These are phyloP conservation scores for Apostichopus leukothele DNA, from an alignment of 53 echinoderm and acorn worm species.

Conservation along the genomic window DNA sequence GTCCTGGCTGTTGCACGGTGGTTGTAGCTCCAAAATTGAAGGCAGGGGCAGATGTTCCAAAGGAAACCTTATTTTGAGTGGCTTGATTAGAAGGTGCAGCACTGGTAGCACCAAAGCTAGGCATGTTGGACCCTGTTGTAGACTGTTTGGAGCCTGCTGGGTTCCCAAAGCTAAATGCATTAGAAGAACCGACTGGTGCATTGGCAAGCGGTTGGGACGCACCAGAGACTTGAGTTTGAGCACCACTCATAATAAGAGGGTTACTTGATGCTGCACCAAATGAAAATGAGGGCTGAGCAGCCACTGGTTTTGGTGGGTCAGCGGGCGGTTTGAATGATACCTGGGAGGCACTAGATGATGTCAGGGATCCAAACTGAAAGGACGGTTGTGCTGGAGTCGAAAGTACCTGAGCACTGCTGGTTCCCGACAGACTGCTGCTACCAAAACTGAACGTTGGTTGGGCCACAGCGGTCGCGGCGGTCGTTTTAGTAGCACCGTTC, in stretches of 20 bases:
- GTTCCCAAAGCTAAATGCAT: background rate
- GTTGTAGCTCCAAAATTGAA: conserved; percentile 28
- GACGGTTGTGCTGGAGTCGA: background rate
- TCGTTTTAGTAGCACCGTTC: background rate
- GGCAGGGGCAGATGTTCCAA: conserved; percentile 8
- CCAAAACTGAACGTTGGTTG: conserved; percentile 35
- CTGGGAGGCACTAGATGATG: background rate
- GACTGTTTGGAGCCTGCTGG: background rate
- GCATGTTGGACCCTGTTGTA: background rate
- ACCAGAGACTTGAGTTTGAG: background rate
- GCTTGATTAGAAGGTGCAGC: background rate
- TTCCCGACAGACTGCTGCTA: conserved; percentile 1
- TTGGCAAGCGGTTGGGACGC: background rate
- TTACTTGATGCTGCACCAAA: conserved; percentile 4
- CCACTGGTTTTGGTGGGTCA: background rate
- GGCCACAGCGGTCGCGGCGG: background rate
- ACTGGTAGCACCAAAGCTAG: conserved; percentile 12
- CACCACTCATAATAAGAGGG: background rate
- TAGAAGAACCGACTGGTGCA: background rate
- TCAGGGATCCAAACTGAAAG: conserved; percentile 31
- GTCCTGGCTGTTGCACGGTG: background rate
- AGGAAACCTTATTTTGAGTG: background rate
- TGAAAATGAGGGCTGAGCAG: background rate
- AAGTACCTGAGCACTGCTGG: background rate
- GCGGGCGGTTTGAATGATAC: background rate